phyloP scores from a whole-genome alignment of 2,113 vertebrate genomes.

The Lamprotornis superbus region DNA sequence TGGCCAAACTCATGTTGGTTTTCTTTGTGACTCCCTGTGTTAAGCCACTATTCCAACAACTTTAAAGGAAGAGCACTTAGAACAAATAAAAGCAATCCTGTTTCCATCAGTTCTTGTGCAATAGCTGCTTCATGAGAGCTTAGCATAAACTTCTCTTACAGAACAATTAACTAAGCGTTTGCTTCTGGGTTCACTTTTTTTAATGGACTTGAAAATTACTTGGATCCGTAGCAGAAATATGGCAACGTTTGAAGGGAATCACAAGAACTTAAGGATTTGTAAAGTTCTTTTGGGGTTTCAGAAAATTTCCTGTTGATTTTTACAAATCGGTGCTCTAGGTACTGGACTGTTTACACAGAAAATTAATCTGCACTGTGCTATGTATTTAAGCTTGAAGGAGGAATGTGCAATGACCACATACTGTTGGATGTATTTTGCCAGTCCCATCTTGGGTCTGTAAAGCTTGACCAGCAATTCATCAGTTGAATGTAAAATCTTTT shows the following conservation, averaged over 20 bases:
- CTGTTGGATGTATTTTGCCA: not conserved
- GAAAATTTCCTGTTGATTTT: not conserved
- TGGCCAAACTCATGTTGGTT: not conserved
- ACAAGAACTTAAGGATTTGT: not conserved
- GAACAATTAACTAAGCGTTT: not conserved
- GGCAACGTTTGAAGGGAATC: not conserved
- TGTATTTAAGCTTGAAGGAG: rapidly evolving
- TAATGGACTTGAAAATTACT: not conserved
- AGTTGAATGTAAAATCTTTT: not conserved
- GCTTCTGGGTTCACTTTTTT: not conserved
- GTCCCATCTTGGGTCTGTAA: not conserved
- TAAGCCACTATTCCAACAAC: not conserved
- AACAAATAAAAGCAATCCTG: not conserved
- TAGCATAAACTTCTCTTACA: not conserved
- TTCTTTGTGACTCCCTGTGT: not conserved
- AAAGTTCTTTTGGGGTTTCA: not conserved
- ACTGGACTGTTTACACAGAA: not conserved
- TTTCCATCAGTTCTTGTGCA: not conserved
- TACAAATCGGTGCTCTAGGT: not conserved
- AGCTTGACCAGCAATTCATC: not conserved
- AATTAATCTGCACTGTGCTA: not conserved
- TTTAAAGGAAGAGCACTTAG: not conserved
- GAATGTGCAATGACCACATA: not conserved
- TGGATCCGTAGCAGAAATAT: not conserved
- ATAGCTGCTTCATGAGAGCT: not conserved